Evolutionary conservation across 2,888 invertebrate species (phyloP).

Genomic region (Latrodectus elegans): DNA sequence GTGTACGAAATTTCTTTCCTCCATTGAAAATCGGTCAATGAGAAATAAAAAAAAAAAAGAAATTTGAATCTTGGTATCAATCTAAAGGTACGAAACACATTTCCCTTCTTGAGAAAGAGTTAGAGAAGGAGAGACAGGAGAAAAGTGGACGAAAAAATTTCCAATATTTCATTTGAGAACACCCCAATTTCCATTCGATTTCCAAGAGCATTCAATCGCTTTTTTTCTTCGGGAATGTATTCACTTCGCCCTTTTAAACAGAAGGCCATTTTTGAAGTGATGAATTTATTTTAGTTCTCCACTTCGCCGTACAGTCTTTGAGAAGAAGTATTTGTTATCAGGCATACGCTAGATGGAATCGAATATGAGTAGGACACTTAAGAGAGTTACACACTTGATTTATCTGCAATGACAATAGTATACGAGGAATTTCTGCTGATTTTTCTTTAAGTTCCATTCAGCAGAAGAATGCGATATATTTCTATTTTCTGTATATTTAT

Average conservation of each 20-base stretch:
- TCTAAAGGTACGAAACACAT: slow-evolving; percentile 43
- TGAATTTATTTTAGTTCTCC: slow-evolving; percentile 46
- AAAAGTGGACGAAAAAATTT: slow-evolving; percentile 30
- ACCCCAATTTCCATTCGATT: slow-evolving; percentile 56
- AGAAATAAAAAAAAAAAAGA: slow-evolving; percentile 18
- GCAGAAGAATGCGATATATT: neutral
- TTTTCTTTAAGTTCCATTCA: neutral
- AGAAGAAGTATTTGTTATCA: slow-evolving; percentile 31
- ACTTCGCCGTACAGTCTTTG: neutral
- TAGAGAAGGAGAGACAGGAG: slow-evolving; percentile 6
- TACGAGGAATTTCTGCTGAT: neutral
- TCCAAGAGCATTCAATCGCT: slow-evolving; percentile 43
- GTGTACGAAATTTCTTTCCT: neutral
- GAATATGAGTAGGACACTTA: slow-evolving; percentile 52
- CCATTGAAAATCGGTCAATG: neutral
- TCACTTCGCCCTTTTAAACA: slow-evolving; percentile 32
- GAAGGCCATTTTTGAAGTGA: slow-evolving; percentile 52
- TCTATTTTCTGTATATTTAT: too few species aligned
- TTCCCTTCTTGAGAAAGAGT: slow-evolving; percentile 13
- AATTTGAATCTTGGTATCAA: slow-evolving; percentile 46
- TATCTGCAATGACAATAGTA: neutral
- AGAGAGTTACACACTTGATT: slow-evolving; percentile 14
- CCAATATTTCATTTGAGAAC: slow-evolving; percentile 57
- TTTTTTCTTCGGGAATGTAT: slow-evolving; percentile 9
- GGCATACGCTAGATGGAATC: slow-evolving; percentile 25